Conservation (phyloP, 2,888 invertebrate species). For the Salpingus planirostris region DNA sequence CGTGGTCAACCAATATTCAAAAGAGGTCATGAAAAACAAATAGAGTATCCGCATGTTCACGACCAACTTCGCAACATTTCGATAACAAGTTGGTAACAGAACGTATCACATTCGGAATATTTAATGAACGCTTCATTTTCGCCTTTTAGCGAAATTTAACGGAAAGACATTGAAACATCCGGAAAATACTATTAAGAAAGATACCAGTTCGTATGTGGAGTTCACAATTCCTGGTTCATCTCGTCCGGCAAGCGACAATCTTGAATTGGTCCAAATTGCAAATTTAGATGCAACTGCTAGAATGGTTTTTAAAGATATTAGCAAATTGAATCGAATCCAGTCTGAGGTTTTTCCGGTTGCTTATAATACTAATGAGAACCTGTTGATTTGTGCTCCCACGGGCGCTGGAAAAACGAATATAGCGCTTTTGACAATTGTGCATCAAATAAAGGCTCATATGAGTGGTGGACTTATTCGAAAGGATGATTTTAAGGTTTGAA, state of each 20-base stretch:
- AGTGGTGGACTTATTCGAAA: conserved; percentile 73
- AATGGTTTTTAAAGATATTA: conserved; percentile 80
- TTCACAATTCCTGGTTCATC: conserved; percentile 71
- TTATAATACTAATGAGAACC: conserved; percentile 92
- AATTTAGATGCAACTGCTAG: conserved; percentile 66
- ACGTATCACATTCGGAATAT: too few species aligned
- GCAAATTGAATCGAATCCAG: conserved; percentile 87
- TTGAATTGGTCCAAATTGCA: conserved; percentile 37
- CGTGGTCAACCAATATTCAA: conserved; percentile 28
- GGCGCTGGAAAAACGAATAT: conserved; percentile 99
- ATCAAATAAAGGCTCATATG: conserved; percentile 80
- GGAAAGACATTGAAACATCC: conserved; percentile 45
- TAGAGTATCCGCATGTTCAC: conserved; percentile 78
- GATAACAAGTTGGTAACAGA: conserved; percentile 32
- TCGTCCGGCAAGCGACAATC: conserved; percentile 49
- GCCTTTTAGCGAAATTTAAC: conserved; percentile 27
- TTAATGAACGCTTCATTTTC: too few species aligned
- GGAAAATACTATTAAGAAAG: conserved; percentile 63
- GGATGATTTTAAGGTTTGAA: conserved; percentile 90
- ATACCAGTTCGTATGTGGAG: conserved; percentile 73
- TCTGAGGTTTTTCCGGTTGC: conserved; percentile 92
- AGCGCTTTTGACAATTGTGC: conserved; percentile 85
- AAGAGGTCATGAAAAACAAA: conserved; percentile 30
- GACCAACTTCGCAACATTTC: conserved; percentile 58
- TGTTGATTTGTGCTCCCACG: conserved; percentile 96